These are phyloP conservation scores for Tenthredo livida DNA, from an alignment of 2,888 invertebrate species.

Conservation along the genomic window DNA sequence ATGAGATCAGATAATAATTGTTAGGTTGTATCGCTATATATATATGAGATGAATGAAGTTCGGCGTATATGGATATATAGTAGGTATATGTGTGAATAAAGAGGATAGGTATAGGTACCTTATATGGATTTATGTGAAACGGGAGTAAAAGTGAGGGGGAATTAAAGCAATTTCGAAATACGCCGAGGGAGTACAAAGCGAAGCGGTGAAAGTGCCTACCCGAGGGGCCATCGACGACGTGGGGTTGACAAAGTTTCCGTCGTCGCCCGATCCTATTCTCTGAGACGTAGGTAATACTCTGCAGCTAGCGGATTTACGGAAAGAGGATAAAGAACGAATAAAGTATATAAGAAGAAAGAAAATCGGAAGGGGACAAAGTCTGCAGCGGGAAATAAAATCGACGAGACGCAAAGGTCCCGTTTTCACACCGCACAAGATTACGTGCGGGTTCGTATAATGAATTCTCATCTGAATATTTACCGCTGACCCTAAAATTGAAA, in stretches of 20 bases:
- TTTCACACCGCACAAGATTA: not conserved
- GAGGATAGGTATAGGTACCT: no score
- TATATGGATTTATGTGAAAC: not conserved
- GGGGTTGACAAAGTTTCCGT: constrained; percentile 33
- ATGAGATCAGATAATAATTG: no score
- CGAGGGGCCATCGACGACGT: constrained; percentile 24
- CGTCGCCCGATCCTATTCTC: constrained; percentile 13
- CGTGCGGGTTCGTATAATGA: not conserved
- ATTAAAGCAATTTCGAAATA: constrained; percentile 32
- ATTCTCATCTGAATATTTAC: not conserved
- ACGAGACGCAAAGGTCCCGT: not conserved
- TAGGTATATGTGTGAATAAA: no score
- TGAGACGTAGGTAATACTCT: not conserved
- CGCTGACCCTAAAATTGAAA: no score
- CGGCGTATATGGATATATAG: no score
- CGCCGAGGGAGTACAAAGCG: not conserved
- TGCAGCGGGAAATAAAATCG: constrained; percentile 9
- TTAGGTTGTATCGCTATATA: no score
- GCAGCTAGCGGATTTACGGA: not conserved
- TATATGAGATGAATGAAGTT: no score
- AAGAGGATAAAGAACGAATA: not conserved
- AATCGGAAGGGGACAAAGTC: not conserved
- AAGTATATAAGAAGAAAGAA: not conserved
- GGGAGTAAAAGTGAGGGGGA: not conserved
- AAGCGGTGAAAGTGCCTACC: not conserved